A percentile compares a stretch with the other conserved stretches of the same genome.
Evolutionary conservation across 2,888 invertebrate species (phyloP).

Genomic region (Monochamus alternatus): DNA sequence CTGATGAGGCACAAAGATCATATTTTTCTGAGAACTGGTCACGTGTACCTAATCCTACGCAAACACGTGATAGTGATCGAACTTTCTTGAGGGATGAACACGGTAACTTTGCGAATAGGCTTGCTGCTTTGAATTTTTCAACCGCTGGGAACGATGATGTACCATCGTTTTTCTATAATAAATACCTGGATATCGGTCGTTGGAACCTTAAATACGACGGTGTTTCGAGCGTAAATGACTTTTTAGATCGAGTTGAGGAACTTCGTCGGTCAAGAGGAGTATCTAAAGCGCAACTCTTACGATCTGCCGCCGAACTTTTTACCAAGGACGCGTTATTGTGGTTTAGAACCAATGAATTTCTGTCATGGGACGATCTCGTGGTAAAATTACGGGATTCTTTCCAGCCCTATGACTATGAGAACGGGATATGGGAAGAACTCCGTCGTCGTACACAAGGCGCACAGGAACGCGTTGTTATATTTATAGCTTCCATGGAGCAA

Average conservation of each 20-base stretch:
- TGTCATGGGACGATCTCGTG: slow-evolving; percentile 33
- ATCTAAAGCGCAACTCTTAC: slow-evolving; percentile 5
- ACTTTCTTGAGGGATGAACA: no score
- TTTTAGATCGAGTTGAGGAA: slow-evolving; percentile 18
- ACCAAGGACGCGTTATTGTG: slow-evolving; percentile 32
- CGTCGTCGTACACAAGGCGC: slow-evolving; percentile 19
- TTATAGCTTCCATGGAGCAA: neutral
- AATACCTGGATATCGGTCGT: neutral
- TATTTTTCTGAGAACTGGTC: no score
- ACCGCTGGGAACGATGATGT: no score
- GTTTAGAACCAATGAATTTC: slow-evolving; percentile 25
- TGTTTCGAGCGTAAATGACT: neutral
- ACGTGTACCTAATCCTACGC: no score
- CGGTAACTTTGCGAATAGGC: no score
- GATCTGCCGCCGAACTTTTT: slow-evolving; percentile 33
- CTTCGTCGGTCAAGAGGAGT: slow-evolving; percentile 1
- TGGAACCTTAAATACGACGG: slow-evolving; percentile 2
- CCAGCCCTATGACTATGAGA: no score
- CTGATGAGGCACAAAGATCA: no score
- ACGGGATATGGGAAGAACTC: neutral
- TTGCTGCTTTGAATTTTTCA: no score
- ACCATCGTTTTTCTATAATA: no score
- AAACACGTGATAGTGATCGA: no score
- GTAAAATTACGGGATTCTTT: neutral
- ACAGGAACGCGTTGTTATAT: neutral